These are phyloP conservation scores for Archips xylosteana DNA, from an alignment of 2,888 invertebrate species.

Conservation along the genomic window DNA sequence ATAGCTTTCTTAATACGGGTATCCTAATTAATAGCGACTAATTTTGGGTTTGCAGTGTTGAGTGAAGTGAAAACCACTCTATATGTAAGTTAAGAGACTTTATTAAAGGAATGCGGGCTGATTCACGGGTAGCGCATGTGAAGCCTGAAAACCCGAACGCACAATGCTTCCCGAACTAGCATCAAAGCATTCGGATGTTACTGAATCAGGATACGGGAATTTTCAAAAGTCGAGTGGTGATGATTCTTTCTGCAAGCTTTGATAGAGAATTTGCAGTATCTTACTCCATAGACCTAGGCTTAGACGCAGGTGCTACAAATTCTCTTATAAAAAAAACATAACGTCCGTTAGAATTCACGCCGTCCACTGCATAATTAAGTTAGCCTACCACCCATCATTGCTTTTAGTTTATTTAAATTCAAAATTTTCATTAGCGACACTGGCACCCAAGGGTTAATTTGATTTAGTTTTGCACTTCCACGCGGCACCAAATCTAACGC, in stretches of 20 bases:
- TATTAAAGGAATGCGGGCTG: slow-evolving; percentile 79
- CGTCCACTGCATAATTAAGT: slow-evolving; percentile 72
- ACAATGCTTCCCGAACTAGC: slow-evolving; percentile 72
- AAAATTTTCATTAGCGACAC: slow-evolving; percentile 61
- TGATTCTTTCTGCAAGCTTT: slow-evolving; percentile 42
- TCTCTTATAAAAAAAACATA: slow-evolving; percentile 48
- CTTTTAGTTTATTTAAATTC: slow-evolving; percentile 66
- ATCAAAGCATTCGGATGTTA: slow-evolving; percentile 48
- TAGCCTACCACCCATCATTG: slow-evolving; percentile 74
- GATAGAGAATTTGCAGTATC: slow-evolving; percentile 66
- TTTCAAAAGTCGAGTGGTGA: slow-evolving; percentile 39
- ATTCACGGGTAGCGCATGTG: slow-evolving; percentile 82
- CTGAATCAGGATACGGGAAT: slow-evolving; percentile 45
- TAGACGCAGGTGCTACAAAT: slow-evolving; percentile 59
- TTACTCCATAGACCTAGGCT: slow-evolving; percentile 56
- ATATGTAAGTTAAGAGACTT: slow-evolving; percentile 78
- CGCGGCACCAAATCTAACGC: slow-evolving; percentile 42
- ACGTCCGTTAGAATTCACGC: slow-evolving; percentile 68
- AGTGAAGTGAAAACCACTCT: slow-evolving; percentile 79
- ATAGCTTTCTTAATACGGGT: slow-evolving; percentile 66
- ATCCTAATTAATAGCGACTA: slow-evolving; percentile 73
- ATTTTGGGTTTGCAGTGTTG: slow-evolving; percentile 85
- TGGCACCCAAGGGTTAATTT: slow-evolving; percentile 59
- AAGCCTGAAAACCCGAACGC: slow-evolving; percentile 74
- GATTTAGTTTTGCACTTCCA: slow-evolving; percentile 43